Percentiles rank a stretch among this genome's conserved stretches.
Conservation (phyloP, 1,140 invertebrate genomes). For the Zaprionus vittiger region DNA sequence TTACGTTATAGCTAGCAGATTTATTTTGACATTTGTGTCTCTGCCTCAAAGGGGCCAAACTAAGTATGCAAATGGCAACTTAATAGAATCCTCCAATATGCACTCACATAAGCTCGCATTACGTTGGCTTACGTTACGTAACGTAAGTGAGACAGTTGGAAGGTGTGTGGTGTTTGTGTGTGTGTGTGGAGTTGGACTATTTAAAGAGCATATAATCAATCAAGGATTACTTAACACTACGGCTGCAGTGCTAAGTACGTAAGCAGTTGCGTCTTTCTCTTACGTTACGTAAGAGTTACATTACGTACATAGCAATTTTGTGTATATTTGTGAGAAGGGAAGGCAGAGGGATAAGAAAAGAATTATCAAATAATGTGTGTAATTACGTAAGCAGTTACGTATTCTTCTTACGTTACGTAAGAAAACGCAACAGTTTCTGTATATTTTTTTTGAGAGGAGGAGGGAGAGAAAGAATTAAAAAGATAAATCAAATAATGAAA, state of each 20-base stretch:
- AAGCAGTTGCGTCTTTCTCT: not conserved
- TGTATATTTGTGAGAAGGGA: not conserved
- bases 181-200: not conserved
- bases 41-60: constrained; percentile 14
- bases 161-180: not conserved
- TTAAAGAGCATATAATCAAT: not conserved
- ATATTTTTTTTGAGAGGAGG: not conserved
- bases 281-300: constrained; percentile 6
- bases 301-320: not conserved
- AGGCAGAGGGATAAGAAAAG: not conserved
- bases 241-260: not conserved
- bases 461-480: no score
- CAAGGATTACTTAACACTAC: not conserved
- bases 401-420: not conserved
- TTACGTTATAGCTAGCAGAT: constrained; percentile 40
- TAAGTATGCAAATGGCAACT: constrained; percentile 32
- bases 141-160: not conserved
- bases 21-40: constrained; percentile 41
- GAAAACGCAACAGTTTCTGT: not conserved
- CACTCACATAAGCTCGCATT: constrained; percentile 27
- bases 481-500: no score
- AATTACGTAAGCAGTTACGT: not conserved
- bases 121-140: constrained; percentile 41
- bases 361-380: no score
- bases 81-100: constrained; percentile 34